Percentiles rank a stretch among this genome's conserved stretches.
phyloP scores from a whole-genome alignment of 2,113 vertebrate species.

The Apus apus region DNA sequence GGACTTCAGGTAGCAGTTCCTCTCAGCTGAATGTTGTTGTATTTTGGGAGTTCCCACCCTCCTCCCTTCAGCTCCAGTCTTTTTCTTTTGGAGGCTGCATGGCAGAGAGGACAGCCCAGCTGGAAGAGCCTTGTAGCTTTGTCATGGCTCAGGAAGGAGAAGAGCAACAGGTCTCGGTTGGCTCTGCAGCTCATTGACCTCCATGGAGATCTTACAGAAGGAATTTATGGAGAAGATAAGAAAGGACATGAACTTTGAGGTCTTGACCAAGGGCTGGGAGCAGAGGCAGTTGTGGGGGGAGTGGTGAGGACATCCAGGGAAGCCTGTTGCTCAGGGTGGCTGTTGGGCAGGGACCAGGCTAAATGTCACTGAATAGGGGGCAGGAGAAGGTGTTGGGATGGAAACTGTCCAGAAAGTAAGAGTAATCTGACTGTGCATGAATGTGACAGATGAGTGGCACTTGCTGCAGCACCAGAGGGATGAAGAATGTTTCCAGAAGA shows the following conservation, averaged over 20 bases:
- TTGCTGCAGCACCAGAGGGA: rapidly evolving
- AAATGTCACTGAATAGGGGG: neutral
- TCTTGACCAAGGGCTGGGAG: neutral
- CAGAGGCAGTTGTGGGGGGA: neutral
- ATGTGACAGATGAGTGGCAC: neutral
- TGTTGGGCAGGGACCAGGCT: neutral
- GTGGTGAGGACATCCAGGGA: neutral
- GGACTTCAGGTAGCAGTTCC: neutral
- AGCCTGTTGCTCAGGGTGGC: neutral
- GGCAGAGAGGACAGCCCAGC: neutral
- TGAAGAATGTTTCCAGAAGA: neutral
- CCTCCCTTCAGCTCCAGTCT: neutral
- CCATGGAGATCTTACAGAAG: neutral
- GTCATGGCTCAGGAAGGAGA: neutral
- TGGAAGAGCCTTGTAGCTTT: neutral
- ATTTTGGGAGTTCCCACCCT: neutral
- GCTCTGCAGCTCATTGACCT: neutral
- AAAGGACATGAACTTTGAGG: neutral
- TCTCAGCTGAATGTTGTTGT: neutral
- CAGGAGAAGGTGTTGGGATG: neutral
- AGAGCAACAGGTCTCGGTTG: neutral
- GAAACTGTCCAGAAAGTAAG: neutral
- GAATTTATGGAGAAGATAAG: neutral
- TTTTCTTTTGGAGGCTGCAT: neutral
- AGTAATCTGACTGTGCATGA: neutral